Conservation (phyloP, 2,113 vertebrate species). For the Rhodinocichla rosea region DNA sequence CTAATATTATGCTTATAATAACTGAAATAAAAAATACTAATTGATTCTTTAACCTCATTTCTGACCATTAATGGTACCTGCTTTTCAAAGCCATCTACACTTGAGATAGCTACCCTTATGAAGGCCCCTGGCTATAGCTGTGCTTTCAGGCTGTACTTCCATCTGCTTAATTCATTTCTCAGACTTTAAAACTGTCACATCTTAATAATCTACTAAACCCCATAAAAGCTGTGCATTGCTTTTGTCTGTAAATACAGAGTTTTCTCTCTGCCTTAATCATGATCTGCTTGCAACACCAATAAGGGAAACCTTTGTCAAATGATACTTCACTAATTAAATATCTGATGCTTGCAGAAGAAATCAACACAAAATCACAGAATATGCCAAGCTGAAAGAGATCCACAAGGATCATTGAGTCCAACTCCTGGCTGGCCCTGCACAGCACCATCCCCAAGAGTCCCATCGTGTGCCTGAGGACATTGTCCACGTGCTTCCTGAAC, state of each 20-base stretch:
- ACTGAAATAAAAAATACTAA: neutral
- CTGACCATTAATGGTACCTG: neutral
- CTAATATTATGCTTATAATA: neutral
- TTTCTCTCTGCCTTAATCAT: neutral
- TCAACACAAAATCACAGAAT: neutral
- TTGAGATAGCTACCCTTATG: neutral
- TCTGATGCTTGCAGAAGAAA: neutral
- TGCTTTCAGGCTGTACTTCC: neutral
- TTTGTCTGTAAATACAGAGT: neutral
- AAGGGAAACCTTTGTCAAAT: neutral
- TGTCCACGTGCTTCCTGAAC: neutral
- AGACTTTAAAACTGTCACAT: neutral
- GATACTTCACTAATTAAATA: neutral
- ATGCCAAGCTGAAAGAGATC: neutral
- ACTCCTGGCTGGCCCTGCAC: neutral
- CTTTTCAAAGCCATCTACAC: neutral
- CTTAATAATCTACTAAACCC: neutral
- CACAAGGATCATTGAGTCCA: neutral
- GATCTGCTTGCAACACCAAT: neutral
- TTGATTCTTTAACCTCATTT: neutral
- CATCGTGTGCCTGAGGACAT: accelerated
- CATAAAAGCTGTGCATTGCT: neutral
- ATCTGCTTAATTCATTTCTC: neutral
- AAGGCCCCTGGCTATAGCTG: neutral
- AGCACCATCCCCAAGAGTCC: too few relatives aligned